Percentiles rank a stretch among this genome's conserved stretches.
phyloP scores from a whole-genome alignment of 2,113 vertebrate species.

The Oreochromis niloticus region DNA sequence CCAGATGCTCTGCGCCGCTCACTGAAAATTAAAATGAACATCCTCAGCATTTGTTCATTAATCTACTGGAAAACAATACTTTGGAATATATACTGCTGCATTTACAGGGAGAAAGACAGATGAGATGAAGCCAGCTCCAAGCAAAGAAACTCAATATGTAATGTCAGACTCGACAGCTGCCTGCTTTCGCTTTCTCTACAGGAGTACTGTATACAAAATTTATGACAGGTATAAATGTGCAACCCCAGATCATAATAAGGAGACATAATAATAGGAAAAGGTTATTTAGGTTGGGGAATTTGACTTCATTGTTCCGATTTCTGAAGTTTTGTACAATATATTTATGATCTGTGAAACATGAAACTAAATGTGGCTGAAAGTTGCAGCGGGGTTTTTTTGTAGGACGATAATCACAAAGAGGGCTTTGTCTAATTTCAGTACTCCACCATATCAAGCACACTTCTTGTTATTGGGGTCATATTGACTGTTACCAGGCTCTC shows the following conservation, averaged over 20 bases:
- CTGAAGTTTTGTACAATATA: neutral
- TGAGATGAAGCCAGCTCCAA: slow-evolving; percentile 7
- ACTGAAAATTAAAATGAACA: slow-evolving; percentile 59
- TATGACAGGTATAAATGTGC: neutral
- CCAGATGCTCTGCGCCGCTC: slow-evolving; percentile 68
- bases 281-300: neutral
- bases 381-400: neutral
- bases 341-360: neutral
- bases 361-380: neutral
- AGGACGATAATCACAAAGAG: neutral
- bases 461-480: neutral
- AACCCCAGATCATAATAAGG: neutral
- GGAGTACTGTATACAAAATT: neutral
- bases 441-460: neutral
- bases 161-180: neutral
- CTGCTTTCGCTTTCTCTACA: slow-evolving; percentile 30
- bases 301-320: neutral
- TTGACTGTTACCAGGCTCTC: slow-evolving; percentile 63
- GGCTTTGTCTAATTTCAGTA: neutral
- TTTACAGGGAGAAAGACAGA: slow-evolving; percentile 6
- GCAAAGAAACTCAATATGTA: slow-evolving; percentile 20
- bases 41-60: neutral
- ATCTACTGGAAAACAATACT: neutral
- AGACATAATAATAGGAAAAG: neutral
- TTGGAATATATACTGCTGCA: neutral